Percentiles rank a stretch among this genome's conserved stretches.
phyloP scores from a whole-genome alignment of 2,888 invertebrate species.

The Aporophyla nigra region DNA sequence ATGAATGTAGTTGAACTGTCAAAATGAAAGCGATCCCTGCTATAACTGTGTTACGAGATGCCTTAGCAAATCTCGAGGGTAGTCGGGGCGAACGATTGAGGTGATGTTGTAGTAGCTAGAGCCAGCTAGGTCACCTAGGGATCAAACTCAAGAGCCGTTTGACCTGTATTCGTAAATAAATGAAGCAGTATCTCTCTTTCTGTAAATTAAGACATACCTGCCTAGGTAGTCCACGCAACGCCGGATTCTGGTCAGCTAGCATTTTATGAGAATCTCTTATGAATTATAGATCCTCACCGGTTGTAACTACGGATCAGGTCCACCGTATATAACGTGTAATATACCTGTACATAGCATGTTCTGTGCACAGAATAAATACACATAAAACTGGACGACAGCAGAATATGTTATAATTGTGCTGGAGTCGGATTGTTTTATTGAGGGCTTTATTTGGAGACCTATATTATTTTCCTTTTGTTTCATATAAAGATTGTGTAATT shows the following conservation, averaged over 20 bases:
- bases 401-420: conserved; percentile 53
- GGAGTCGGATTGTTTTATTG: conserved; percentile 2
- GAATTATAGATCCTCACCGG: conserved; percentile 52
- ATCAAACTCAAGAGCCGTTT: background rate
- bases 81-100: background rate
- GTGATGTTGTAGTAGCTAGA: background rate
- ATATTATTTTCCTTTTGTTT: background rate
- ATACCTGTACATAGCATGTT: conserved; percentile 45
- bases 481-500: background rate
- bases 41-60: too few relatives aligned
- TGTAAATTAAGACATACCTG: conserved; percentile 22
- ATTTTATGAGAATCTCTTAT: conserved; percentile 54
- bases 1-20: too few relatives aligned
- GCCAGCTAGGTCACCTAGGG: background rate
- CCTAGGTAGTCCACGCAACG: conserved; percentile 14
- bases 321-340: conserved; percentile 17
- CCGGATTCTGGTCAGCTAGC: conserved; percentile 44
- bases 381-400: conserved; percentile 48
- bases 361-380: conserved; percentile 52
- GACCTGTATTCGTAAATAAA: conserved; percentile 26
- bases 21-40: too few relatives aligned
- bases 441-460: too few relatives aligned
- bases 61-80: background rate
- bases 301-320: conserved; percentile 40
- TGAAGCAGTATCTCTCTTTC: conserved; percentile 7